A percentile compares a stretch with the other conserved stretches of the same genome.
phyloP scores from a whole-genome alignment of 2,797 vertebrate genomes.

The Hybognathus amarus region DNA sequence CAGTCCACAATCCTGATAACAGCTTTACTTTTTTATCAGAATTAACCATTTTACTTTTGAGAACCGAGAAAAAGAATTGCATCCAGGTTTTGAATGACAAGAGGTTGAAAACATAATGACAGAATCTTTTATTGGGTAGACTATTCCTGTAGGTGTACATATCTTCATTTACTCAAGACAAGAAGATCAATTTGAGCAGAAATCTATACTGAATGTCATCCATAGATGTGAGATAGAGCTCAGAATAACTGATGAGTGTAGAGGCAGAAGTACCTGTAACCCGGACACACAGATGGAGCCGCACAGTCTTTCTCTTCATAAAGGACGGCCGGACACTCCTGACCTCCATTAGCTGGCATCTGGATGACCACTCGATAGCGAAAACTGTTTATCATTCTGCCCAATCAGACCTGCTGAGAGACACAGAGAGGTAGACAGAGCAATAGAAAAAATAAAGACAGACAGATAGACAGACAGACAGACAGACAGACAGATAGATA shows the following conservation, averaged over 20 bases:
- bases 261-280: slow-evolving; percentile 83
- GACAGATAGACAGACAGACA: neutral
- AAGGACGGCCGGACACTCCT: slow-evolving; percentile 88
- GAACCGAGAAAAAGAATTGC: neutral
- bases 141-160: neutral
- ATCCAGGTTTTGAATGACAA: neutral
- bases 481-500: fast-evolving
- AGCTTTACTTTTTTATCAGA: neutral
- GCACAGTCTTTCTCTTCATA: slow-evolving; percentile 91
- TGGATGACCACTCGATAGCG: slow-evolving; percentile 90
- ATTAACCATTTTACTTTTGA: neutral
- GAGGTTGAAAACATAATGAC: neutral
- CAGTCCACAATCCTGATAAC: neutral
- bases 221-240: neutral
- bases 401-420: slow-evolving; percentile 64
- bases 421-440: neutral
- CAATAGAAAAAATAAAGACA: neutral
- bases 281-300: slow-evolving; percentile 79
- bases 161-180: neutral
- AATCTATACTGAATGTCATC: neutral
- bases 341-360: slow-evolving; percentile 88
- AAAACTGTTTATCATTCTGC: slow-evolving; percentile 82
- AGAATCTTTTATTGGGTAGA: too few species aligned
- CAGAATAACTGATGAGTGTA: neutral
- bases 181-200: slow-evolving; percentile 2